A percentile compares a stretch with the other conserved stretches of the same genome.
phyloP scores from a whole-genome alignment of 2,797 vertebrate species.

The Yasuhikotakia modesta region DNA sequence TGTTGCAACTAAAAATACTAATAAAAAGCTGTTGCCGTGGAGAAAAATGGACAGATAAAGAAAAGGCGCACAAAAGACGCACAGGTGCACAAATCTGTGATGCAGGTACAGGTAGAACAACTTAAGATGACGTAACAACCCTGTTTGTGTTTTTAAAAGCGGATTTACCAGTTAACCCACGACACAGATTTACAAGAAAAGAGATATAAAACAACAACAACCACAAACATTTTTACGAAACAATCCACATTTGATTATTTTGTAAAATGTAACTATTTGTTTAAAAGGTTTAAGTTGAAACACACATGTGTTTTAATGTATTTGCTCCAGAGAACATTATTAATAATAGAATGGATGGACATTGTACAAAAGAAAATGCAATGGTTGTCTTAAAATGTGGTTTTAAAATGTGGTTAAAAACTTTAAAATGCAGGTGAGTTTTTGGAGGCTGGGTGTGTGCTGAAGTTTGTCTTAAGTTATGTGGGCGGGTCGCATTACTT shows the following conservation, averaged over 20 bases:
- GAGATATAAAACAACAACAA: background rate
- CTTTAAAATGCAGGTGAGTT: no score
- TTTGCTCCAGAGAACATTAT: background rate
- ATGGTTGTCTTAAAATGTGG: background rate
- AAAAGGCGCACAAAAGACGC: conserved; percentile 19
- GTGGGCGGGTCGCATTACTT: conserved; percentile 17
- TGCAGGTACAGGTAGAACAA: conserved; percentile 45
- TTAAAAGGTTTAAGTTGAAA: no score
- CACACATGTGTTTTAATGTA: no score
- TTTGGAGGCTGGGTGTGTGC: background rate
- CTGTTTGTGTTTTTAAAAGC: background rate
- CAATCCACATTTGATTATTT: no score
- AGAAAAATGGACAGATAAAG: background rate
- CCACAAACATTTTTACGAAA: no score
- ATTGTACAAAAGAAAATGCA: background rate
- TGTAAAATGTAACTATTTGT: no score
- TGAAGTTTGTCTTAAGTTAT: background rate
- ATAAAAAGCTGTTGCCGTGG: background rate
- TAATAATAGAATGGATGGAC: background rate
- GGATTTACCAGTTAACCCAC: conserved; percentile 12
- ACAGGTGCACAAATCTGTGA: conserved; percentile 38
- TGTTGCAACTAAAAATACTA: background rate
- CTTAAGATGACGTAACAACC: background rate
- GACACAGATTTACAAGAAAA: background rate
- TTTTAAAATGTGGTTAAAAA: no score